These are phyloP conservation scores for Ramphastos sulfuratus DNA, from an alignment of 2,113 vertebrate species.

Conservation along the genomic window DNA sequence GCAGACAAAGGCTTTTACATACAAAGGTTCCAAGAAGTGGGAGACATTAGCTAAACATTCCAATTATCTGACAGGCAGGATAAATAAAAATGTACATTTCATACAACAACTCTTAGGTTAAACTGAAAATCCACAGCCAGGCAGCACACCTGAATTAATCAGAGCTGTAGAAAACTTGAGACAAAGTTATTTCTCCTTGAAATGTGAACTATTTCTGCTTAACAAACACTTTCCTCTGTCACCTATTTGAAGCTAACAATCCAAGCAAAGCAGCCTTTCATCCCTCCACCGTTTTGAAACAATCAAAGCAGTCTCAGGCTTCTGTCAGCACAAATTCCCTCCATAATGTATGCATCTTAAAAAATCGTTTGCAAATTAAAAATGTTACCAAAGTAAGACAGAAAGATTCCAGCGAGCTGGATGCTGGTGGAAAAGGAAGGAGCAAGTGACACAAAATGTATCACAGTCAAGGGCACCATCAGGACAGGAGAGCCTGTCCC, in stretches of 20 bases:
- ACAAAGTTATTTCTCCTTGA: not conserved
- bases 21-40: not conserved
- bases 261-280: not conserved
- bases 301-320: not conserved
- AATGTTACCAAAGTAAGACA: not conserved
- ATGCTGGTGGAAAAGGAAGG: not conserved
- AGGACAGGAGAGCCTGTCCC: not conserved
- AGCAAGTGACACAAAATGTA: not conserved
- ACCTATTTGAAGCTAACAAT: not conserved
- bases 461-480: not conserved
- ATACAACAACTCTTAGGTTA: not conserved
- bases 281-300: not conserved
- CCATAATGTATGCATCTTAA: not conserved
- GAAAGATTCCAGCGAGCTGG: not conserved
- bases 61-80: not conserved
- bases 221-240: not conserved
- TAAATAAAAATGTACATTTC: not conserved
- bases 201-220: not conserved
- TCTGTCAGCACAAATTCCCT: not conserved
- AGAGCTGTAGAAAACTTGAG: not conserved
- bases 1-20: not conserved
- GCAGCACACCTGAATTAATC: not conserved
- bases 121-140: not conserved
- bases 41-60: not conserved
- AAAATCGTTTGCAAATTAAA: not conserved